Base-by-base conservation (phyloP, 2,113 vertebrate genomes). In the Myrmecobius fasciatus region DNA sequence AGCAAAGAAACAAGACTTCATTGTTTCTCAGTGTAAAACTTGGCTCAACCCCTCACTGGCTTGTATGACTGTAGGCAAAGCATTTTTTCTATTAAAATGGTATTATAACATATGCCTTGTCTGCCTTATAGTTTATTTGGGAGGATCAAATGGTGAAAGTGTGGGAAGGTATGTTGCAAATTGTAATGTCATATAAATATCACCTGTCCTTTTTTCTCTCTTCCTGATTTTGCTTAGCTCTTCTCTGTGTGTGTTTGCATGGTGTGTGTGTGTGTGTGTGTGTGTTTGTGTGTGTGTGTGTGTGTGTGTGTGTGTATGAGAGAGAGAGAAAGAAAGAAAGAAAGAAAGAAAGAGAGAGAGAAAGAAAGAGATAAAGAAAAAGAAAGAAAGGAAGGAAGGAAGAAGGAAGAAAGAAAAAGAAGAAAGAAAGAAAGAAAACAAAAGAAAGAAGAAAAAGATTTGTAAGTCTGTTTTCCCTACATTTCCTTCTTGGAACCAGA, bases 341-440 rank as follows among this genome's bases (percentile, higher is more conserved):
- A 53, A 17, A 53, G 52, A 53, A 17, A 53, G 52, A 53, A 53
- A 53, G 12, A 53, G 3, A 53, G 52, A 53, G 20, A 53, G 52
- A 53, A 11, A 53, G 56, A 53, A 7, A 54, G 25, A 54, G 25
- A 54, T 2, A 54, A 7, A 54, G 53, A 54, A 1, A 54, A 4
- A 54, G 25, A 25, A 22, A 54, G 25, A 25, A 22, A 54, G 25
- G 1, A 3, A 54, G 3, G 25, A 25, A 24, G 24, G 3, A 54
- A 24, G 6, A 0, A 54, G 3, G 6, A 1, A 28, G 7, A 2
- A 5, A 28, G 8, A 36, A 75, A 5, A 8, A 36, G 22, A n/a
- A 4, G 28, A 36, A 31, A 14, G 56, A 36, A 2, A 14, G 10
- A 67, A 11, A 4, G 56, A 67, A 11, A 43, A 20, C n/a, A 14